Evolutionary conservation across 2,113 vertebrate species (phyloP).

Genomic region (Mustela nigripes): DNA sequence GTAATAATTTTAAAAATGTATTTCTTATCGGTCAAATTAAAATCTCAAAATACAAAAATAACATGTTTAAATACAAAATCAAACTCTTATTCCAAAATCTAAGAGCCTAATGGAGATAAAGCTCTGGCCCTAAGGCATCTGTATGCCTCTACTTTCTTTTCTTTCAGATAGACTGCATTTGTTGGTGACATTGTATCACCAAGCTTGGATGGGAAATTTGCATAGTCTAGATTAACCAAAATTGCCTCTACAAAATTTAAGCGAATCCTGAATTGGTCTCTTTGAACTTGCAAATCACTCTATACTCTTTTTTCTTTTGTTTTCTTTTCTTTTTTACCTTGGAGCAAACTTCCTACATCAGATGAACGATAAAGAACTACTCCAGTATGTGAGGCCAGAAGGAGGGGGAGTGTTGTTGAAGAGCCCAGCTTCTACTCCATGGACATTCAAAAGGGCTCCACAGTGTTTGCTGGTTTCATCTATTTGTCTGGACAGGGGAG

Average conservation of each 20-base stretch:
- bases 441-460: not conserved
- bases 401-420: not conserved
- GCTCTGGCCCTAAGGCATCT: not conserved
- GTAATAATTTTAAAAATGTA: slow-evolving; percentile 79
- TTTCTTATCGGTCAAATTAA: not conserved
- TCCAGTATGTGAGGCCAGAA: not conserved
- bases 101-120: not conserved
- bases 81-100: not conserved
- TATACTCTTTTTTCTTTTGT: not conserved
- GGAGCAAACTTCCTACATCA: not conserved
- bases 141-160: not conserved
- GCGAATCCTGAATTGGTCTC: not conserved
- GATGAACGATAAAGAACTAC: not conserved
- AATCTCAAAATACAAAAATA: slow-evolving; percentile 13
- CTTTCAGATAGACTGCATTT: not conserved
- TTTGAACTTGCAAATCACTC: not conserved
- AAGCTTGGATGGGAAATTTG: not conserved
- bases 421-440: not conserved
- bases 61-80: not conserved
- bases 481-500: not conserved
- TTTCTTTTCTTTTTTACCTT: not conserved
- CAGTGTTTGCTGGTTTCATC: not conserved
- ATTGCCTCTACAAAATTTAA: not conserved
- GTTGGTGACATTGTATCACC: not conserved
- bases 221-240: not conserved